Percentiles rank a stretch among this genome's conserved stretches.
phyloP scores from a whole-genome alignment of 2,113 vertebrate genomes.

The Tragulus kanchil region DNA sequence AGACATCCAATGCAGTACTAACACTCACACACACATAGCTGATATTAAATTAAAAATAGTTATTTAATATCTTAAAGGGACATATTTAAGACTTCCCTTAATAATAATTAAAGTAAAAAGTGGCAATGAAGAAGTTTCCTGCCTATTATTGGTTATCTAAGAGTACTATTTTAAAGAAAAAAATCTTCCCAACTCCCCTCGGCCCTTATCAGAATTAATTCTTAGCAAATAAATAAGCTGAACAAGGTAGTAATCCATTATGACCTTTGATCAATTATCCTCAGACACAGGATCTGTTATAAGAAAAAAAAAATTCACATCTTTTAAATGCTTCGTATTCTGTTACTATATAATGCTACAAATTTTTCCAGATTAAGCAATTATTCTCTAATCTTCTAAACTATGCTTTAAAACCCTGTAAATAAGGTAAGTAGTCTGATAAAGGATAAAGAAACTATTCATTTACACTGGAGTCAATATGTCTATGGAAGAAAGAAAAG shows the following conservation, averaged over 20 bases:
- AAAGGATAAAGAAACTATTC: neutral
- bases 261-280: neutral
- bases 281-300: neutral
- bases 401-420: neutral
- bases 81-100: neutral
- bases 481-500: neutral
- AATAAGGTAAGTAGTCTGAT: neutral
- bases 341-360: neutral
- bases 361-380: neutral
- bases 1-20: neutral
- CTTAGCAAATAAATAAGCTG: neutral
- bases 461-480: constrained; percentile 24
- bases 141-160: neutral
- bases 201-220: neutral
- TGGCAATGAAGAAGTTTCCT: neutral
- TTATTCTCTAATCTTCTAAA: neutral
- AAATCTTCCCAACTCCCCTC: neutral
- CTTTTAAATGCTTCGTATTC: neutral
- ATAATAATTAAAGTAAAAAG: constrained; percentile 15
- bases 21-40: neutral
- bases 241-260: neutral
- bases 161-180: constrained; percentile 13
- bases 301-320: neutral
- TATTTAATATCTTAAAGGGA: neutral
- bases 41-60: neutral